Evolutionary conservation across 2,797 vertebrate species (phyloP).

Genomic region (Gambelia wislizenii): DNA sequence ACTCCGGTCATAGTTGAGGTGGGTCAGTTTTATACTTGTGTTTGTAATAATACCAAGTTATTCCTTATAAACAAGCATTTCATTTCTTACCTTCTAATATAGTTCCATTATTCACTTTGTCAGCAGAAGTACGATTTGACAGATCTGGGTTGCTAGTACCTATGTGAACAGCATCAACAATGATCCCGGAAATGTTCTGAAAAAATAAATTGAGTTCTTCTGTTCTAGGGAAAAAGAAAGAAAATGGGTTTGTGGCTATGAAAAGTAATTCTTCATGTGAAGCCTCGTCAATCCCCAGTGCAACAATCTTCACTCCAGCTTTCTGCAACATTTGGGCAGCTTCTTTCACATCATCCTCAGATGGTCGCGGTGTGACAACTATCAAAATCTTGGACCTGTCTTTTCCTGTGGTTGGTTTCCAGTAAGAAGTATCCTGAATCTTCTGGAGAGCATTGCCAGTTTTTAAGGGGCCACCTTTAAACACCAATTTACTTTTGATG

Average conservation of each 20-base stretch:
- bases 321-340: constrained; percentile 49
- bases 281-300: constrained; percentile 64
- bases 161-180: constrained; percentile 36
- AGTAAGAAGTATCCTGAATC: constrained; percentile 60
- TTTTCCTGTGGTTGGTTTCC: constrained; percentile 30
- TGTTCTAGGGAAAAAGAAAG: constrained; percentile 41
- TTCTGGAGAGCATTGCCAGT: constrained; percentile 63
- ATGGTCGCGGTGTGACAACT: constrained; percentile 67
- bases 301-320: constrained; percentile 71
- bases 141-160: neutral
- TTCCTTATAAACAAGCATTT: neutral
- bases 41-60: neutral
- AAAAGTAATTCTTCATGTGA: constrained; percentile 57
- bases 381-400: constrained; percentile 68
- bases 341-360: constrained; percentile 68
- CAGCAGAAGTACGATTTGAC: neutral
- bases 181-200: constrained; percentile 50
- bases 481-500: constrained; percentile 65
- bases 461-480: constrained; percentile 59
- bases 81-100: constrained; percentile 50
- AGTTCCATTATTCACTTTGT: neutral
- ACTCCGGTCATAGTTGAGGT: neutral
- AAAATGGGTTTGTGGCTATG: constrained; percentile 66
- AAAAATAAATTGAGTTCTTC: constrained; percentile 58
- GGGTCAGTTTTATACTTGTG: neutral